Evolutionary conservation across 2,888 invertebrate genomes (phyloP).

Genomic region (Timema cristinae): DNA sequence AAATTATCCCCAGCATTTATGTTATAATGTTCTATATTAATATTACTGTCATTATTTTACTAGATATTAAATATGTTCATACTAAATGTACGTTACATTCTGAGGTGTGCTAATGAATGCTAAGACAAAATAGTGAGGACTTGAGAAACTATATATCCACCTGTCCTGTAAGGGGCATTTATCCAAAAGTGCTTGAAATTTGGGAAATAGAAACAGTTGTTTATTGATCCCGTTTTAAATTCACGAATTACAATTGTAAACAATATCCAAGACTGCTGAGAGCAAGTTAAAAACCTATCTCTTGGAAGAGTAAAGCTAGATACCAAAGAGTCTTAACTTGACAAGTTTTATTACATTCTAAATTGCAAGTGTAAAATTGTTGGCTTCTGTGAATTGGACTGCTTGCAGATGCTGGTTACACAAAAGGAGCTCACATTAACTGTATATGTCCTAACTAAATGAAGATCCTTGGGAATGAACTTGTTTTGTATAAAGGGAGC

Average conservation of each 20-base stretch:
- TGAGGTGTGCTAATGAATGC: too few relatives aligned
- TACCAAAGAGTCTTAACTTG: not conserved
- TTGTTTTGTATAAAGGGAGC: not conserved
- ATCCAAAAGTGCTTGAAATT: too few relatives aligned
- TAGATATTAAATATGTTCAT: too few relatives aligned
- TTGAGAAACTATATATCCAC: too few relatives aligned
- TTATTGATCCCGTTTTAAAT: too few relatives aligned
- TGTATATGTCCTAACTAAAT: not conserved
- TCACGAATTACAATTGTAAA: not conserved
- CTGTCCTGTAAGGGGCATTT: too few relatives aligned
- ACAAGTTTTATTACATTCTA: not conserved
- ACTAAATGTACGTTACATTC: too few relatives aligned
- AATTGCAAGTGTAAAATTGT: slow-evolving; percentile 3
- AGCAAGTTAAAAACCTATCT: not conserved
- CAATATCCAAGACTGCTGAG: not conserved
- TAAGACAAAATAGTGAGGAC: too few relatives aligned
- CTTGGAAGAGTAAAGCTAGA: not conserved
- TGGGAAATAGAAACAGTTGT: too few relatives aligned
- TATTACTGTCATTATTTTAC: too few relatives aligned
- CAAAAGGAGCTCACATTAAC: not conserved
- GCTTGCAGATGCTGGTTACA: not conserved
- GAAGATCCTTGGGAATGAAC: not conserved
- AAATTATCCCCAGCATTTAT: too few relatives aligned
- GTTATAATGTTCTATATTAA: too few relatives aligned
- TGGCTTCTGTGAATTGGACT: not conserved